A percentile compares a stretch with the other conserved stretches of the same genome.
Conservation (phyloP, 2,888 invertebrate genomes). For the Prosapia bicincta region DNA sequence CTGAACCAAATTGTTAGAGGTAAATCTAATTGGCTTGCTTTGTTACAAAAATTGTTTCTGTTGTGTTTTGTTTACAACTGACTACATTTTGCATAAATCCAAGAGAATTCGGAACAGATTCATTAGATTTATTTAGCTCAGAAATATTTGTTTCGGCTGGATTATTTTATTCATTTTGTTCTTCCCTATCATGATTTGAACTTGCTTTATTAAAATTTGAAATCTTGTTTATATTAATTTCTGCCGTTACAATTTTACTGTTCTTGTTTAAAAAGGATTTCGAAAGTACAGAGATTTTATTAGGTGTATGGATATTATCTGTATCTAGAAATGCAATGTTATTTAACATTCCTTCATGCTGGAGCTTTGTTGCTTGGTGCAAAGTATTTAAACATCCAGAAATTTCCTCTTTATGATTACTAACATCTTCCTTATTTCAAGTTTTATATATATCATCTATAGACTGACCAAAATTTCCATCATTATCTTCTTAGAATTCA, state of each 20-base stretch:
- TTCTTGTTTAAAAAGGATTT: no score
- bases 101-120: neutral
- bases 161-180: neutral
- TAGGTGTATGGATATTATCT: no score
- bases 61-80: neutral
- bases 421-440: neutral
- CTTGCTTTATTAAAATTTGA: neutral
- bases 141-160: neutral
- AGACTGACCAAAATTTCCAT: neutral
- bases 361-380: neutral
- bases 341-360: no score
- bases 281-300: no score
- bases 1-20: no score
- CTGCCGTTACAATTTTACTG: no score
- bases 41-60: neutral
- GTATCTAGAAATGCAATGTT: no score
- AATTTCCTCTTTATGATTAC: neutral
- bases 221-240: no score
- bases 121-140: neutral
- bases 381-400: neutral
- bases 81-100: neutral
- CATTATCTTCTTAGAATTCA: neutral
- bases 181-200: neutral
- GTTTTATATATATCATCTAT: neutral
- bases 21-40: constrained; percentile 23